phyloP scores from a whole-genome alignment of 1,140 invertebrate species.

The Lordiphosa stackelbergi region DNA sequence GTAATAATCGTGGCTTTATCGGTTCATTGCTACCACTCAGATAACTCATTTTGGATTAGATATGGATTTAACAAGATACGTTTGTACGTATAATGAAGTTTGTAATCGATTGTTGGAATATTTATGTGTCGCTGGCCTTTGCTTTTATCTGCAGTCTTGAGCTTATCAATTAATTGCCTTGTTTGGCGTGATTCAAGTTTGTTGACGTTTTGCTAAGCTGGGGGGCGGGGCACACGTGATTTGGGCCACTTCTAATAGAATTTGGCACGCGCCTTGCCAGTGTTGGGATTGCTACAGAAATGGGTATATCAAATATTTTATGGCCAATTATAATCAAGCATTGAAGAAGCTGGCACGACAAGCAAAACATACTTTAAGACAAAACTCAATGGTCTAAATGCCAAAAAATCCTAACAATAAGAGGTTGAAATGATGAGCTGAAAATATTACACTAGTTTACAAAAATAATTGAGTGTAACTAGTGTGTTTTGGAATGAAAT shows the following conservation, averaged over 20 bases:
- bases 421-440: too few species aligned
- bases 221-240: conserved; percentile 12
- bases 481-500: too few species aligned
- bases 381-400: too few species aligned
- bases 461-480: too few species aligned
- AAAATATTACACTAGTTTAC: too few species aligned
- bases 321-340: too few species aligned
- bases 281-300: too few species aligned
- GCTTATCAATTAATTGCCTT: conserved; percentile 41
- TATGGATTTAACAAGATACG: conserved; percentile 19
- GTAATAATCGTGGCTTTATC: conserved; percentile 36
- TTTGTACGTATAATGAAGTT: conserved; percentile 2
- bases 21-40: conserved; percentile 23
- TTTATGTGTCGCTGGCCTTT: conserved; percentile 19
- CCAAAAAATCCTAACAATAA: too few species aligned
- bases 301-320: too few species aligned
- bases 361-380: too few species aligned
- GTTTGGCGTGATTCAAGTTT: conserved; percentile 29
- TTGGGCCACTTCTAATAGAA: neutral
- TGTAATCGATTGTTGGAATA: conserved; percentile 29
- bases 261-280: neutral
- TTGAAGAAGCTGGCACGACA: too few species aligned
- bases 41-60: conserved; percentile 37
- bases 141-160: conserved; percentile 10
- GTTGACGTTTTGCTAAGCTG: conserved; percentile 3